These are phyloP conservation scores for Tinea semifulvella DNA, from an alignment of 2,888 invertebrate species.

Conservation along the genomic window DNA sequence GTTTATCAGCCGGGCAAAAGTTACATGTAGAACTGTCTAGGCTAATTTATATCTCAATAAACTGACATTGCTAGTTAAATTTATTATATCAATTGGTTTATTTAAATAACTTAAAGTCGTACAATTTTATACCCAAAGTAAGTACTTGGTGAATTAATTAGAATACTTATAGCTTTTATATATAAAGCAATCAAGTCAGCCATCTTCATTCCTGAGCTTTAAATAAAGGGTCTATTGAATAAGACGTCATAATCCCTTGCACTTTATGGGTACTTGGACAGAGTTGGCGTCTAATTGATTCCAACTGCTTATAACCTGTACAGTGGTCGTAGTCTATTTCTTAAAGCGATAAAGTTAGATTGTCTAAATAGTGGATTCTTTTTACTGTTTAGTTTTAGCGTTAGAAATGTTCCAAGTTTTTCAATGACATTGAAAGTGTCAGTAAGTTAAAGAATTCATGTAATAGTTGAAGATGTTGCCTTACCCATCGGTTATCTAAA, in stretches of 20 bases:
- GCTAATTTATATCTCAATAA: slow-evolving; percentile 10
- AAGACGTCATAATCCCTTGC: neutral
- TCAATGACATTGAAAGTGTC: too few relatives aligned
- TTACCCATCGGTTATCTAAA: too few relatives aligned
- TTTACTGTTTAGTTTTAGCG: too few relatives aligned
- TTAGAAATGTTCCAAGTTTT: too few relatives aligned
- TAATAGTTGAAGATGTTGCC: too few relatives aligned
- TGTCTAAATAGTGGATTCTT: too few relatives aligned
- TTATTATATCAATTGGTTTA: slow-evolving; percentile 7
- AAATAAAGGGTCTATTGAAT: neutral
- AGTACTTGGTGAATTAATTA: neutral
- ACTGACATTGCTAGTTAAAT: neutral
- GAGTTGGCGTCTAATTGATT: slow-evolving; percentile 15
- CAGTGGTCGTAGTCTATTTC: too few relatives aligned
- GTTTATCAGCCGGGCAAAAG: slow-evolving; percentile 4
- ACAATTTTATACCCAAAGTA: neutral
- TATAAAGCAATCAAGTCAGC: too few relatives aligned
- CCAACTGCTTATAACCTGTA: slow-evolving; percentile 1
- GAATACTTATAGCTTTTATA: neutral
- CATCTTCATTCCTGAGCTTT: too few relatives aligned
- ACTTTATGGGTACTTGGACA: slow-evolving; percentile 9
- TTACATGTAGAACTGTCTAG: slow-evolving; percentile 1
- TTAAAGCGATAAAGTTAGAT: too few relatives aligned
- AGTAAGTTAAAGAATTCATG: too few relatives aligned
- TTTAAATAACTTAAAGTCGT: too few relatives aligned